A percentile compares a stretch with the other conserved stretches of the same genome.
Conservation (phyloP, 2,113 vertebrate genomes). For the Gasterosteus aculeatus region DNA sequence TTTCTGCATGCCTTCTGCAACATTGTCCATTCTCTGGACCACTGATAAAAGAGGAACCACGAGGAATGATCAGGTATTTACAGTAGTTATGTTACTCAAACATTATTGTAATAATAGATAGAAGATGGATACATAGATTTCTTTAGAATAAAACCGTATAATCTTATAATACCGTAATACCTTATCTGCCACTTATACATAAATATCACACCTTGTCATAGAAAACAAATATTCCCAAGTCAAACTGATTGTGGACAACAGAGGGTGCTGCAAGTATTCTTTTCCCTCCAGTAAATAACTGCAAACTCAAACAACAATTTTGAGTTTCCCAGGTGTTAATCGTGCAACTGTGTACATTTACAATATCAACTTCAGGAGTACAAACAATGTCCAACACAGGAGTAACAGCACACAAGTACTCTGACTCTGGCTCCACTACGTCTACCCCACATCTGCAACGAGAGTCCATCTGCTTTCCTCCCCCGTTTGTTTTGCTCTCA, state of each 20-base stretch:
- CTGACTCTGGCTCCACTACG: background rate
- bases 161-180: background rate
- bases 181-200: background rate
- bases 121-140: background rate
- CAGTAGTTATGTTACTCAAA: background rate
- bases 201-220: background rate
- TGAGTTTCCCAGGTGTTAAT: constrained; percentile 27
- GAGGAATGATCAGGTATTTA: background rate
- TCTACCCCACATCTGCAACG: constrained; percentile 45
- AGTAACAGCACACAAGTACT: constrained; percentile 16
- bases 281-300: constrained; percentile 9
- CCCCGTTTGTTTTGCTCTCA: constrained; percentile 52
- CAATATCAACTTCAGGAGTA: constrained; percentile 30
- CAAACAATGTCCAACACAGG: constrained; percentile 33
- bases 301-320: constrained; percentile 14
- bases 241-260: constrained; percentile 52
- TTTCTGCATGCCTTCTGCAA: constrained; percentile 92
- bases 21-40: constrained; percentile 96
- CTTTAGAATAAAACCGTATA: background rate
- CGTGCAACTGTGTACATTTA: constrained; percentile 25
- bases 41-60: constrained; percentile 77
- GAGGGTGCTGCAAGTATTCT: constrained; percentile 56
- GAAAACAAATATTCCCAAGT: background rate
- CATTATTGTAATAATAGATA: background rate
- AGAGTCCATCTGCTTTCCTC: constrained; percentile 21